Evolutionary conservation across 2,113 vertebrate species (phyloP), one percentile per base, ranked within the genome.

Genomic region (Spea bombifrons): DNA sequence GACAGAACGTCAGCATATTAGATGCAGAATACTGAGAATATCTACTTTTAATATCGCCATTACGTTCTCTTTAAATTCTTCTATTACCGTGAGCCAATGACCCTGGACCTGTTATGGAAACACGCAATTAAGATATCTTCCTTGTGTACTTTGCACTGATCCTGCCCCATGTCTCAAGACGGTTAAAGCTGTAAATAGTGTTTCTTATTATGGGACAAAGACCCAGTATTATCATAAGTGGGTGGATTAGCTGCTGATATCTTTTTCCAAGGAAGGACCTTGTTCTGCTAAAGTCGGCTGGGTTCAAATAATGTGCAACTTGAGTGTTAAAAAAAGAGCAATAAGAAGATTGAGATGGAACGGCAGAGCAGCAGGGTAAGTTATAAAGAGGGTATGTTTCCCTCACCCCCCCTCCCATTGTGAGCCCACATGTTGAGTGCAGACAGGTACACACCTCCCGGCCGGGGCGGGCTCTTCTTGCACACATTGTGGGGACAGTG

Each of bases 131-230:
- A 49, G 8, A 44, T 75, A 53, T 66, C 63, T 53, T 75, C 1
- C 8, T n/a, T 44, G 12, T 71, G 76, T 47, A 78, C 76, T 78
- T 78, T 78, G 76, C 15, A 16, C 76, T 52, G 44, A 16, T 45
- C 30, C 65, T 59, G 53, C 65, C 57, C 2, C 6, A 17, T 43
- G 65, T 76, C 44, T 67, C 12, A 48, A 69, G 68, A 45, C 5
- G 45, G 52, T 30, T 47, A 6, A 46, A 49, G 76, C 68, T 71
- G 67, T 71, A 71, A 78, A 78, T 71, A 71, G 47, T 76, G 63
- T 63, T 71, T 17, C 76, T 71, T 50, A 48, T 63, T 49, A 45
- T 10, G 50, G 76, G 76, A 12, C 76, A 78, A 78, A 78, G 76
- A 64, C 64, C 45, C 10, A 44, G 17, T 30, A 71, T 78, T 45